Base-by-base conservation (phyloP, 35 echinoderm and acorn worm species). In the Holothuria glaberrima region DNA sequence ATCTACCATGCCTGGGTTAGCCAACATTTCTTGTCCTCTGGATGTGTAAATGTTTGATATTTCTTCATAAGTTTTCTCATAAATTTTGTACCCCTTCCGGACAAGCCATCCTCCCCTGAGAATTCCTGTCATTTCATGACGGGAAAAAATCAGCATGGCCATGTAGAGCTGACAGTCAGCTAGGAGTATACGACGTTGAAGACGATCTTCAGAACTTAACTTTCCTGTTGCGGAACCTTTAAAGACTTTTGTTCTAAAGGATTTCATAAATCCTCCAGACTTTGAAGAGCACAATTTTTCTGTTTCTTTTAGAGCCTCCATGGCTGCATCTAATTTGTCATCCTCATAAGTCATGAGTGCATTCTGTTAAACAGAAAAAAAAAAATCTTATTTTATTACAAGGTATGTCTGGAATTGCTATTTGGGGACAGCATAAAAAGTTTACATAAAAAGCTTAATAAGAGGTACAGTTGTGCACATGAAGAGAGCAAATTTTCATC, bases 291-390 rank as follows among this genome's bases (percentile, higher is more conserved):
- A 99, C 7, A 99, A 88, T 62, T 93, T 99, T 82, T 99, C 97
- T 17, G 97, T 99, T 72, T 99, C 97, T 70, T 95, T 99, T 21
- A 99, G 65, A 16, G 93, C 90, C 27, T 89, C 84, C 83, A 95
- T 88, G 44, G 97, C 97, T 20, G 36, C 57, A 52, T 95, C 93
- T 68, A 99, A 72, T 81, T 99, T 99, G 21, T 99, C 97, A 58
- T 99, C 97, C 80, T 99, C 97, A 74, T 92, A 99, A 3, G 93
- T 95, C 97, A 99, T 99, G 50, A 99, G 70, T 12, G 97, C 97
- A 95, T 94, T 94, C 97, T 99, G 91, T 21, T 87, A 88, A n/a
- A 88, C n/a, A 71, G 20, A 64, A 18, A 26, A 48, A 30, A 27
- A 33, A 24, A 61, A 4, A 46, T 46, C 44, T 5, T 46, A 10